phyloP scores from a whole-genome alignment of 2,888 invertebrate species.

The Amorpha juglandis region DNA sequence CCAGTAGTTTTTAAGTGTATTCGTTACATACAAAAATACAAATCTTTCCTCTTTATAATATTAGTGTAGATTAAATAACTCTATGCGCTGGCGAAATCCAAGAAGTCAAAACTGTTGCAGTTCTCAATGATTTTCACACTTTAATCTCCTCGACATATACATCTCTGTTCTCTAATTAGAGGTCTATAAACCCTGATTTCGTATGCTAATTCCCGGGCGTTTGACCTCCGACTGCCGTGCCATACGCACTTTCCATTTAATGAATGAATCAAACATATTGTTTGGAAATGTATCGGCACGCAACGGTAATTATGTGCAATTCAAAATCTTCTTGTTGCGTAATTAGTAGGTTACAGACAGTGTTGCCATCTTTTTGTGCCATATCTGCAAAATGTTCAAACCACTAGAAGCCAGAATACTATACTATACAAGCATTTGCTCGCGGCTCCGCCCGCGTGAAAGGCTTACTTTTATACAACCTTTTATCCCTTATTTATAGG shows the following conservation, averaged over 20 bases:
- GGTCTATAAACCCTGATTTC: constrained; percentile 56
- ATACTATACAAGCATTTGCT: too few species aligned
- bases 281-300: constrained; percentile 25
- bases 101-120: background rate
- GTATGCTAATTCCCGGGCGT: constrained; percentile 67
- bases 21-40: too few species aligned
- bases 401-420: too few species aligned
- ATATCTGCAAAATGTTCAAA: background rate
- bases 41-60: too few species aligned
- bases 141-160: constrained; percentile 29
- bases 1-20: too few species aligned
- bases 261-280: constrained; percentile 25
- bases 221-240: constrained; percentile 32
- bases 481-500: too few species aligned
- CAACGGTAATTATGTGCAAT: constrained; percentile 21
- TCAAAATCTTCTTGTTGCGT: constrained; percentile 9
- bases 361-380: too few species aligned
- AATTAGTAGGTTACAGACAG: background rate
- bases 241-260: constrained; percentile 29
- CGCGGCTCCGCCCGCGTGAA: too few species aligned
- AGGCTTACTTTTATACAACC: too few species aligned
- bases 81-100: too few species aligned
- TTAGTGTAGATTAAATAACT: too few species aligned
- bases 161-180: constrained; percentile 59
- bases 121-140: constrained; percentile 1